phyloP scores from a whole-genome alignment of 2,888 invertebrate genomes.

The Acleris literana region DNA sequence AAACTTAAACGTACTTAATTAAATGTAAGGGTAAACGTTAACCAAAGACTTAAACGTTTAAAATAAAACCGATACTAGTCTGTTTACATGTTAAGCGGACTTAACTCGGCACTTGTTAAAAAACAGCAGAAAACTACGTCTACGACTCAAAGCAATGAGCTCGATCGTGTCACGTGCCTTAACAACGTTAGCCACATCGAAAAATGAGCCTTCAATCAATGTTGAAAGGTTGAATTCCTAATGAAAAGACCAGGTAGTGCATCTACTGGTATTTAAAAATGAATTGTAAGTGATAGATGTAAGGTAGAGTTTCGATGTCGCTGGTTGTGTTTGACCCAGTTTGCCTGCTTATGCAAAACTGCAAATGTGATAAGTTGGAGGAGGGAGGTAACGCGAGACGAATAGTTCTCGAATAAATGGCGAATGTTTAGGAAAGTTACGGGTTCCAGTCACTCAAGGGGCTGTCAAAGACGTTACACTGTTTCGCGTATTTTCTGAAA shows the following conservation, averaged over 20 bases:
- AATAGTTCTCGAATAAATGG: background rate
- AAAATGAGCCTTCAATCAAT: background rate
- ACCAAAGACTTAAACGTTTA: too few relatives aligned
- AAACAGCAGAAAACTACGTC: too few relatives aligned
- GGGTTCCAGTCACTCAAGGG: too few relatives aligned
- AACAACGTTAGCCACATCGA: background rate
- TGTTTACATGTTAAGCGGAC: background rate
- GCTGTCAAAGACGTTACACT: too few relatives aligned
- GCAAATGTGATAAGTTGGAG: constrained; percentile 17
- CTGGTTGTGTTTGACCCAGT: constrained; percentile 5
- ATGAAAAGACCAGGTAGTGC: background rate
- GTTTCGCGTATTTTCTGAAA: too few relatives aligned
- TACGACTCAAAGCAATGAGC: background rate
- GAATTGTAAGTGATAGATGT: too few relatives aligned
- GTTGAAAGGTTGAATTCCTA: background rate
- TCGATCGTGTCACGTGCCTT: background rate
- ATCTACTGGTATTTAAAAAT: background rate
- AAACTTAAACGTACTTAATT: too few relatives aligned
- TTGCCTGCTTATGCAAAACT: constrained; percentile 4
- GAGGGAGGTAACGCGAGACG: constrained; percentile 5
- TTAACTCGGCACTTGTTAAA: background rate
- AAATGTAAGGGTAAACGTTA: too few relatives aligned
- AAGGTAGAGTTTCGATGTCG: background rate
- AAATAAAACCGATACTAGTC: background rate
- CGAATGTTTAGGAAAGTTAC: too few relatives aligned